phyloP scores from a whole-genome alignment of 2,888 invertebrate genomes.

The Disparrhopalites patrizii region DNA sequence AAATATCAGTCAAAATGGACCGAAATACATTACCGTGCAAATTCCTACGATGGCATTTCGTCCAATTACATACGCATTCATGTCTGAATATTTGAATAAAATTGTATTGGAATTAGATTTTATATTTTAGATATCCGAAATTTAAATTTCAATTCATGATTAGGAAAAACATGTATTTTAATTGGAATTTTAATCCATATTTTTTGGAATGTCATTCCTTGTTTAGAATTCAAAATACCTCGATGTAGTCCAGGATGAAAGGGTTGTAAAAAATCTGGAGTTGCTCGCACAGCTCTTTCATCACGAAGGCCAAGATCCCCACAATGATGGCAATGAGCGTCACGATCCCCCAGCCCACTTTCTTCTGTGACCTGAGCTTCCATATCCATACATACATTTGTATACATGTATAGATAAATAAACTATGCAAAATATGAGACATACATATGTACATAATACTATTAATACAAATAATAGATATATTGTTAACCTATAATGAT shows the following conservation, averaged over 20 bases:
- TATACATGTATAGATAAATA: not conserved
- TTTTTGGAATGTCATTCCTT: no score
- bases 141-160: no score
- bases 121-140: no score
- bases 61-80: no score
- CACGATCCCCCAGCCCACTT: conserved; percentile 51
- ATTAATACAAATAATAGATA: not conserved
- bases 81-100: no score
- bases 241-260: conserved; percentile 33
- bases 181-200: no score
- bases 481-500: conserved; percentile 47
- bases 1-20: no score
- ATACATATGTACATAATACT: not conserved
- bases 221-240: no score
- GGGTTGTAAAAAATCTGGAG: conserved; percentile 44
- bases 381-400: not conserved
- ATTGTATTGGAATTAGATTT: no score
- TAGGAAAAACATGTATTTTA: no score
- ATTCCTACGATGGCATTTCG: no score
- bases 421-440: not conserved
- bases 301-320: conserved; percentile 51
- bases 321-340: conserved; percentile 51
- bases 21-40: no score
- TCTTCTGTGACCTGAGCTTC: not conserved
- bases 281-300: conserved; percentile 49